Evolutionary conservation across 2,113 vertebrate genomes (phyloP), one percentile per base, ranked within the genome.

Genomic region (Solea senegalensis): DNA sequence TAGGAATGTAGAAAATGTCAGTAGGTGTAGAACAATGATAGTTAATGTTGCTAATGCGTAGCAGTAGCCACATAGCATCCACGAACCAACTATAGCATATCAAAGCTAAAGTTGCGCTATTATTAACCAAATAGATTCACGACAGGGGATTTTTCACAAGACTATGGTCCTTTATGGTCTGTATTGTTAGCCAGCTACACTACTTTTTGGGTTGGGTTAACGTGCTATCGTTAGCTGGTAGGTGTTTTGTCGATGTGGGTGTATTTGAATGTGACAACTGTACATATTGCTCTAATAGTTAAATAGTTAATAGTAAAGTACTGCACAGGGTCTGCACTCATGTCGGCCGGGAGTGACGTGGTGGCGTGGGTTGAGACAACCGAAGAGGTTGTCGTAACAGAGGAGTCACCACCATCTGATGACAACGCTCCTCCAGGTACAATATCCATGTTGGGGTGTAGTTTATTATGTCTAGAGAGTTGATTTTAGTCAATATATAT

Each of bases 311-410:
- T 21, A 5, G 11, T 54, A 1, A 6, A n/a, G 6, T 6, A 10
- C 21, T n/a, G 48, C 27, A 3, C 64, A 74, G 48, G 66, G 28
- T 3, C 4, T 59, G 49, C 41, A 64, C 21, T 72, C 55, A 92
- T 92, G 90, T 84, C 89, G 52, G 79, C 7, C 56, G 78, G 54
- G 57, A 65, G 60, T 16, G 50, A n/a, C 60, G 53, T 50, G 0
- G 77, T 86, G 69, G 82, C 87, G 74, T 91, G 88, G 90, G 83
- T 86, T 0, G 91, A 90, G 15, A 74, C 88, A 6, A 78, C 80
- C 10, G 89, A 87, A 48, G 89, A 89, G 65, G 86, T 91, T 1
- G 84, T 91, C 16, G 61, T 82, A 8, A 78, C 77, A 26, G 85
- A 90, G 41, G 87, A 83, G 62, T 67, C 53, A 2, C 9, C 84